A percentile compares a stretch with the other conserved stretches of the same genome.
Conservation (phyloP, 1,140 invertebrate species). For the Cyclargus thomasi region DNA sequence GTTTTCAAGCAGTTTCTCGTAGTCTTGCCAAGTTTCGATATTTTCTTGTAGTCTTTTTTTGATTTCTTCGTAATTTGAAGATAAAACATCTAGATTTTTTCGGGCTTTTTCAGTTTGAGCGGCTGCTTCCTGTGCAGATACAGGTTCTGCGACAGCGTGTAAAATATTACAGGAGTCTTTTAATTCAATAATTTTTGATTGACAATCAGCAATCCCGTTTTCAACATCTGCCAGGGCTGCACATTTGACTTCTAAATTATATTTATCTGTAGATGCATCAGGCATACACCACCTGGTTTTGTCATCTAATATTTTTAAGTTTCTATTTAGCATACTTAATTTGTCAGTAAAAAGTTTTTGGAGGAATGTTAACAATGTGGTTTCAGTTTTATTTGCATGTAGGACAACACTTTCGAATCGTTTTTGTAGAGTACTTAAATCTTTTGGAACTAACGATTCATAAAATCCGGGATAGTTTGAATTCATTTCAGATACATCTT, state of each 20-base stretch:
- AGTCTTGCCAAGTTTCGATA: constrained; percentile 86
- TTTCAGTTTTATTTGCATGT: constrained; percentile 88
- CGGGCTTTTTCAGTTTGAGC: constrained; percentile 80
- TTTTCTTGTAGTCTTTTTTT: constrained; percentile 82
- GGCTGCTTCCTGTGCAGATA: constrained; percentile 78
- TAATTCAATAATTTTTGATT: constrained; percentile 79
- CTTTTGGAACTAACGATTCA: constrained; percentile 85
- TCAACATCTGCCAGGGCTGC: constrained; percentile 87
- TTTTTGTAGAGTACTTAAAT: constrained; percentile 85
- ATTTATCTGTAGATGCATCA: constrained; percentile 90
- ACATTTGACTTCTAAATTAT: constrained; percentile 94
- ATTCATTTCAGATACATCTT: constrained; percentile 83
- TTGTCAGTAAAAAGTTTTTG: constrained; percentile 93
- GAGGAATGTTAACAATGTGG: constrained; percentile 86
- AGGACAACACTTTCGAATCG: constrained; percentile 83
- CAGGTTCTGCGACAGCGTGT: constrained; percentile 80
- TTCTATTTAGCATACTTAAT: constrained; percentile 85
- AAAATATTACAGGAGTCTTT: constrained; percentile 81
- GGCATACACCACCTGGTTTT: constrained; percentile 95
- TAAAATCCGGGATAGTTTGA: constrained; percentile 86
- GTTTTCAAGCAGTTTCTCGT: constrained; percentile 85
- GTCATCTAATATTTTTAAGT: constrained; percentile 86
- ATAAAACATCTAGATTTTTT: constrained; percentile 81
- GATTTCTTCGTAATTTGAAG: constrained; percentile 80
- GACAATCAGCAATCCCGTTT: constrained; percentile 82